Percentiles rank a stretch among this genome's conserved stretches.
Evolutionary conservation across 2,888 invertebrate species (phyloP).

Genomic region (Drosophila antonietae): DNA sequence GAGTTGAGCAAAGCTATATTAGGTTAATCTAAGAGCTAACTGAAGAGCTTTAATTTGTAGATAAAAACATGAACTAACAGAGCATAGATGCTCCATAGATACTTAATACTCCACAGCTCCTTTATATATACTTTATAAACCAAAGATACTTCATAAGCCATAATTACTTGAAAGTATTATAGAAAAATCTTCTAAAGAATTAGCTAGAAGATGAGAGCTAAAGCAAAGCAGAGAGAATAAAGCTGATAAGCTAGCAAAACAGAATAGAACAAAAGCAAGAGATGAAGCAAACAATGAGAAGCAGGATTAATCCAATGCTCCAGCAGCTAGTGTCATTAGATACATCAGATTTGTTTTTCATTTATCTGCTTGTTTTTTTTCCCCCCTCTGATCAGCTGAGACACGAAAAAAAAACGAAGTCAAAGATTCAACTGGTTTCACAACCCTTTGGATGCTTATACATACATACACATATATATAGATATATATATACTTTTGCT

Average conservation of each 20-base stretch:
- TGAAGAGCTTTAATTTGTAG: too few relatives aligned
- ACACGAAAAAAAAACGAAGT: constrained; percentile 39
- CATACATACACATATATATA: background rate
- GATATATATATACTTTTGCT: constrained; percentile 19
- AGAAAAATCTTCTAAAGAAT: background rate
- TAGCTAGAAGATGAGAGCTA: background rate
- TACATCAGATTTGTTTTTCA: background rate
- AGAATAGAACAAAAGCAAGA: background rate
- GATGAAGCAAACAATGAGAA: background rate
- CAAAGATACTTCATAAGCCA: background rate
- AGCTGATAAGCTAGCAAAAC: background rate
- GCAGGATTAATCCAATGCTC: background rate
- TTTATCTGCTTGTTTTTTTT: background rate
- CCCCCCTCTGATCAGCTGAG: constrained; percentile 59
- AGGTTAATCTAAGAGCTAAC: background rate
- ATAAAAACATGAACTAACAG: background rate
- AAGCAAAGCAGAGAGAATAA: background rate
- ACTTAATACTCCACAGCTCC: background rate
- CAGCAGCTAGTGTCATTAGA: constrained; percentile 34
- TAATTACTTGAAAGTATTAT: background rate
- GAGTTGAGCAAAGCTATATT: too few relatives aligned
- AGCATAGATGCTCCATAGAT: background rate
- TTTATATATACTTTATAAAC: background rate
- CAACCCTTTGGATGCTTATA: constrained; percentile 42
- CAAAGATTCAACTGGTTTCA: constrained; percentile 69